Percentiles rank a stretch among this genome's conserved stretches.
Evolutionary conservation across 2,888 invertebrate genomes (phyloP).

Genomic region (Amphipoea oculea): DNA sequence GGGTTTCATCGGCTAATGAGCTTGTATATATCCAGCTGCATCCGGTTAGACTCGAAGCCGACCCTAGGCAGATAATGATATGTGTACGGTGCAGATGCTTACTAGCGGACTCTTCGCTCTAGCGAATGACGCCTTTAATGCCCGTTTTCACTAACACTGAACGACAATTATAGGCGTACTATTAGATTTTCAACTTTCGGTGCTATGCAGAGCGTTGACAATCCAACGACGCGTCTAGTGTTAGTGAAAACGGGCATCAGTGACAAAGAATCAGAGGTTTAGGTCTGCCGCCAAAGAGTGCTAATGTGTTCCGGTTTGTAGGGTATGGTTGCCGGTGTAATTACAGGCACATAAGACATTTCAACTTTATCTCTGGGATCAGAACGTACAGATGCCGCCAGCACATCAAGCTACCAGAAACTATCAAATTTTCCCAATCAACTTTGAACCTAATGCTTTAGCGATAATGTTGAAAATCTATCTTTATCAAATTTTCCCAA

Average conservation of each 20-base stretch:
- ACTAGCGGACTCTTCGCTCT: neutral
- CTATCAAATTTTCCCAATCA: too few species aligned
- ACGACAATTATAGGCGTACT: neutral
- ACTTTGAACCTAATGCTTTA: too few species aligned
- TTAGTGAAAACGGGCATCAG: neutral
- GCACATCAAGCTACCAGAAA: too few species aligned
- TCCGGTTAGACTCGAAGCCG: too few species aligned
- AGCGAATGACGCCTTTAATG: neutral
- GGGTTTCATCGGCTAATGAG: neutral
- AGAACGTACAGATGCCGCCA: too few species aligned
- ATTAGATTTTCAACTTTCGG: neutral
- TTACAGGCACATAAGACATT: neutral
- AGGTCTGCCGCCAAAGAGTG: neutral
- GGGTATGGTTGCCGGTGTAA: neutral
- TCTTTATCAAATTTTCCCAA: too few species aligned
- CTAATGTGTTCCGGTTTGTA: neutral
- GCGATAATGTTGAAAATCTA: too few species aligned
- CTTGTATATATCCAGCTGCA: too few species aligned
- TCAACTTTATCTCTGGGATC: neutral
- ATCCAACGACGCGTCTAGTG: neutral
- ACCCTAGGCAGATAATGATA: too few species aligned
- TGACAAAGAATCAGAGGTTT: neutral
- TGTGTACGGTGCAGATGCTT: neutral
- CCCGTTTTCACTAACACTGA: neutral
- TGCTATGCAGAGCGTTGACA: neutral